These are phyloP conservation scores for Galerucella pusilla DNA, from an alignment of 2,888 invertebrate species.

Conservation along the genomic window DNA sequence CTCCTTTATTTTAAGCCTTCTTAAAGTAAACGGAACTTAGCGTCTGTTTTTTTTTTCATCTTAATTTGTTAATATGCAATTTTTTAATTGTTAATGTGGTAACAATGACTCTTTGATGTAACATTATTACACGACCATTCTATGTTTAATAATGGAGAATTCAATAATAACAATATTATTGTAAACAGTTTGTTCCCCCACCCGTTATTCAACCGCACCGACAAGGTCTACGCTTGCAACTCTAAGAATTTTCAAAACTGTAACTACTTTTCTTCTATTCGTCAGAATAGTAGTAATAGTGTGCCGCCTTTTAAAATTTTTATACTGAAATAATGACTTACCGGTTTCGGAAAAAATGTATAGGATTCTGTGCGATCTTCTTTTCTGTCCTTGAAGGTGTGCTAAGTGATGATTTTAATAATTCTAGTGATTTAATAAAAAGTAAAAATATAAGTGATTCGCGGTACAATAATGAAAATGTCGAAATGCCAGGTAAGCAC, in stretches of 20 bases:
- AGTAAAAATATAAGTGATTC: neutral
- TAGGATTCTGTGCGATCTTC: neutral
- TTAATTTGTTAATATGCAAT: no score
- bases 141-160: neutral
- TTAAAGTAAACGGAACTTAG: no score
- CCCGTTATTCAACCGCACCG: neutral
- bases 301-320: no score
- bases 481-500: conserved; percentile 4
- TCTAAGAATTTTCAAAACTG: neutral
- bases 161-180: neutral
- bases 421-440: neutral
- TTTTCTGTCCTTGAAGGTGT: neutral
- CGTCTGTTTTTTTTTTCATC: no score
- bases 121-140: no score
- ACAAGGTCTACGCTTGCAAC: neutral
- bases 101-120: no score
- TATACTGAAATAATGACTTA: no score
- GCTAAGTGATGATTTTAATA: neutral
- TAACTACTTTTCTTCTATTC: neutral
- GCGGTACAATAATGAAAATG: neutral
- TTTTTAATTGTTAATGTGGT: no score
- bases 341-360: neutral
- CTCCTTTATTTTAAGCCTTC: no score
- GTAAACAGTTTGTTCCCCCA: neutral
- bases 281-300: neutral